Base-by-base conservation (phyloP, 2,888 invertebrate genomes). In the Protonemura montana region DNA sequence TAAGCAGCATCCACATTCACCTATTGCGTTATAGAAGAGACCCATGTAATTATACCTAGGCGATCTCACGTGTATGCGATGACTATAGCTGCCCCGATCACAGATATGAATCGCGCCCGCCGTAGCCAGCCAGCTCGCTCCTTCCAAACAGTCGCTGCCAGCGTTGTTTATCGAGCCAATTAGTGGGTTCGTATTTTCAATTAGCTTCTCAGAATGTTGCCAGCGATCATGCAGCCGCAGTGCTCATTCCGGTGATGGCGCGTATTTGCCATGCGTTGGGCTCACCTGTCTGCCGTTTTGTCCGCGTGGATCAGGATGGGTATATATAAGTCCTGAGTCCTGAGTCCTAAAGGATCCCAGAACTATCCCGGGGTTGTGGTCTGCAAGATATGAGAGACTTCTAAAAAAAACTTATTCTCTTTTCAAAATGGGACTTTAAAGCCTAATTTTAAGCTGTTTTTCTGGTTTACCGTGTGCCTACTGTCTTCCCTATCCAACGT, bases 151-250 rank as follows among this genome's bases (percentile, higher is more conserved):
- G 28, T 78, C 78, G 7, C 78, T 26, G 78, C 26, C 26, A 78
- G 13, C 16, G 42, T 84, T 84, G 59, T 84, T 84, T 84, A 84
- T 84, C 84, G 59, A 26, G 21, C 76, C 84, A 84, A 84, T 84
- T 84, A 84, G 84, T 84, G 84, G 26, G 84, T 84, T 28, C 84
- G 59, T 84, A 84, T 84, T 84, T 84, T 84, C 84, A 84, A 84
- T 84, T 84, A 59, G 59, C 59, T 59, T 21, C 59, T 59, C 59
- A 59, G 16, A 59, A 59, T 21, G 21, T 21, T 59, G 59, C 59
- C 59, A 59, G 59, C 59, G 3, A 59, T 59, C 59, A 59, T 59
- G 59, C 59, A 21, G 59, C 59, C 59, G 59, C 7, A 1, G 21
- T 59, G 59, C 59, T 59, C 16, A 1, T 6, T 10, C 16, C 1